Percentiles rank a stretch among this genome's conserved stretches.
Evolutionary conservation across 2,888 invertebrate genomes (phyloP).

Genomic region (Lithophane leautieri): DNA sequence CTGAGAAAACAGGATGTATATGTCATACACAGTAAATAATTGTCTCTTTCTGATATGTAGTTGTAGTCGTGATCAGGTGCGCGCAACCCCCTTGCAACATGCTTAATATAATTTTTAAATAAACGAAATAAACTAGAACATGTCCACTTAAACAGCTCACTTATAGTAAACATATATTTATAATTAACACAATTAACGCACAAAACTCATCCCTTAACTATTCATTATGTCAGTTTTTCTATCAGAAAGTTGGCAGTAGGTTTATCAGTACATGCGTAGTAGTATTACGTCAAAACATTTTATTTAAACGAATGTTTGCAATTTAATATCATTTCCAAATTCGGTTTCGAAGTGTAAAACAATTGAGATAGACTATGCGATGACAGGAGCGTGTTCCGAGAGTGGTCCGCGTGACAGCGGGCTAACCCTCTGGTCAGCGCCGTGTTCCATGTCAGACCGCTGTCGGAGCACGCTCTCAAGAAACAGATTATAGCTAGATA

Average conservation of each 20-base stretch:
- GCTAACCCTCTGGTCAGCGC: not conserved
- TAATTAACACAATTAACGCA: constrained; percentile 88
- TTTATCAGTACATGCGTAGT: constrained; percentile 80
- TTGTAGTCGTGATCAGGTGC: constrained; percentile 63
- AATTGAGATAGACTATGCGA: constrained; percentile 70
- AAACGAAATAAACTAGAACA: constrained; percentile 88
- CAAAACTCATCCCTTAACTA: constrained; percentile 84
- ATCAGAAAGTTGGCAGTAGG: constrained; percentile 89
- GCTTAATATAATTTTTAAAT: constrained; percentile 84
- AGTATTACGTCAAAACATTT: constrained; percentile 72
- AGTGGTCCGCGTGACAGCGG: constrained; percentile 7
- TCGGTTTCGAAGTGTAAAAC: constrained; percentile 78
- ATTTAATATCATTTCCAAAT: constrained; percentile 85
- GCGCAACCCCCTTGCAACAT: constrained; percentile 82
- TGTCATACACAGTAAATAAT: constrained; percentile 67
- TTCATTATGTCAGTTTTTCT: constrained; percentile 74
- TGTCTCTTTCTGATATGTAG: constrained; percentile 80
- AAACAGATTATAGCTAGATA: constrained; percentile 76
- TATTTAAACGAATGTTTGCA: constrained; percentile 76
- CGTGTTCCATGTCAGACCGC: not conserved
- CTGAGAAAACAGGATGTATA: constrained; percentile 71
- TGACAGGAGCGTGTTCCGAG: constrained; percentile 62
- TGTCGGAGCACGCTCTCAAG: constrained; percentile 56
- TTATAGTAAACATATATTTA: constrained; percentile 85
- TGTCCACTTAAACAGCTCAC: constrained; percentile 85